These are phyloP conservation scores for Melanogrammus aeglefinus DNA, from an alignment of 2,797 vertebrate genomes.

Conservation along the genomic window DNA sequence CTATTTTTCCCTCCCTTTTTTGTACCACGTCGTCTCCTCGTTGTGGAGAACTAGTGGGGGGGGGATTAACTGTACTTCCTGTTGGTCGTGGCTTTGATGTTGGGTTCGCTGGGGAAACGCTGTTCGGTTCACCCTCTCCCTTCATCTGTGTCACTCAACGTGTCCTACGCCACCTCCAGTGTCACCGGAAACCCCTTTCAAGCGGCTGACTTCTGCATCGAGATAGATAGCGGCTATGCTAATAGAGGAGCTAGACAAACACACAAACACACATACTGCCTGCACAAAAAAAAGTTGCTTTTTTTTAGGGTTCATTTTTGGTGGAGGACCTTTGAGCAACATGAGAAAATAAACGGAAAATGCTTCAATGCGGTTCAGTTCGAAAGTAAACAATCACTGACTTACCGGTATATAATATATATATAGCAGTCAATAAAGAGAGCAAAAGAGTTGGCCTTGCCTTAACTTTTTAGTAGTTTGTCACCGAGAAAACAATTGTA, in stretches of 20 bases:
- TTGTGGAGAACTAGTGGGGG: conserved; percentile 51
- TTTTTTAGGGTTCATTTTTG: no score
- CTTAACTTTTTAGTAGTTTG: no score
- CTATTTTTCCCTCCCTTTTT: conserved; percentile 55
- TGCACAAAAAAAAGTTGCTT: no score
- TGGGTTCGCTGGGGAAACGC: conserved; percentile 58
- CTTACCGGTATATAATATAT: no score
- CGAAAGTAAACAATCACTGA: no score
- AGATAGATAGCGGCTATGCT: conserved; percentile 49
- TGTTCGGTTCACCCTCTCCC: conserved; percentile 62
- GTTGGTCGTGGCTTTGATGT: conserved; percentile 55
- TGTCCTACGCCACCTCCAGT: conserved; percentile 53
- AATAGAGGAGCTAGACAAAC: conserved; percentile 11
- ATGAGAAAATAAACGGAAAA: no score
- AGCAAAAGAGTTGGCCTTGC: no score
- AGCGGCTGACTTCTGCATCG: conserved; percentile 35
- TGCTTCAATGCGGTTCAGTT: no score
- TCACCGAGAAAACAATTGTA: no score
- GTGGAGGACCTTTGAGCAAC: no score
- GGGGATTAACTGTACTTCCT: conserved; percentile 72
- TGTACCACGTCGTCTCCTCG: conserved; percentile 47
- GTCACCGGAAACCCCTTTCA: conserved; percentile 54
- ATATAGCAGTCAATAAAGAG: no score
- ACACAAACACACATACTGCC: no score
- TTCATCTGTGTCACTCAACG: conserved; percentile 63